Evolutionary conservation across 2,113 vertebrate genomes (phyloP).

Genomic region (Promerops cafer): DNA sequence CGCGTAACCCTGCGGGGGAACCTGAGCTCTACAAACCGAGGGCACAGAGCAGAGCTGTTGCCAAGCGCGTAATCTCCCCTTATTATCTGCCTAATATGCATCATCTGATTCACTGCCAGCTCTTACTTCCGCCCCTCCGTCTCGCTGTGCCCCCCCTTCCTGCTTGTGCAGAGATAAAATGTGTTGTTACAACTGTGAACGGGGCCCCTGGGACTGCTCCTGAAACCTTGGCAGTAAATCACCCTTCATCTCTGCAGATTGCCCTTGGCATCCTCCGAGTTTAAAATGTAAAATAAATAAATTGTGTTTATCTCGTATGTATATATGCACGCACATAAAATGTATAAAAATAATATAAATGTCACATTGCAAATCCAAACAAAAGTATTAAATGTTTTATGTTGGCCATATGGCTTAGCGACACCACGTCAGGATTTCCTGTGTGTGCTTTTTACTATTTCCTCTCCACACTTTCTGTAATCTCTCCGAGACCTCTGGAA

Average conservation of each 20-base stretch:
- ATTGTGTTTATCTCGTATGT: background rate
- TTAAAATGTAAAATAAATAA: background rate
- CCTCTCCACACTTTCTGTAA: background rate
- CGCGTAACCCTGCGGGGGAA: background rate
- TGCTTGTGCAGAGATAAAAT: constrained; percentile 13
- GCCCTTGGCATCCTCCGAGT: background rate
- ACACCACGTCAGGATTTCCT: background rate
- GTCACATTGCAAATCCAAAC: background rate
- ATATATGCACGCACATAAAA: background rate
- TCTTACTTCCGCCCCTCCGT: background rate
- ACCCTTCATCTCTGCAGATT: background rate
- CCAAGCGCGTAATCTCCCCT: constrained; percentile 32
- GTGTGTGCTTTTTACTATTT: background rate
- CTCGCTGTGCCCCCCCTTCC: background rate
- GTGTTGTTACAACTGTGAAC: constrained; percentile 23
- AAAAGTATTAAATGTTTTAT: background rate
- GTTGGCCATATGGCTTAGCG: background rate
- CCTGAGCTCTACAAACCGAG: background rate
- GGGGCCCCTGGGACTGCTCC: constrained; percentile 29
- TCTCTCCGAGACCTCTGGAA: background rate
- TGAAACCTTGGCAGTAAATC: background rate
- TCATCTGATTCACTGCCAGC: constrained; percentile 16
- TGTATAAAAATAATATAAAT: background rate
- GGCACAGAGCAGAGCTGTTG: background rate
- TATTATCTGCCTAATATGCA: constrained; percentile 28